Evolutionary conservation across 2,888 invertebrate species (phyloP).

Genomic region (Xestoiulus laeticollis): DNA sequence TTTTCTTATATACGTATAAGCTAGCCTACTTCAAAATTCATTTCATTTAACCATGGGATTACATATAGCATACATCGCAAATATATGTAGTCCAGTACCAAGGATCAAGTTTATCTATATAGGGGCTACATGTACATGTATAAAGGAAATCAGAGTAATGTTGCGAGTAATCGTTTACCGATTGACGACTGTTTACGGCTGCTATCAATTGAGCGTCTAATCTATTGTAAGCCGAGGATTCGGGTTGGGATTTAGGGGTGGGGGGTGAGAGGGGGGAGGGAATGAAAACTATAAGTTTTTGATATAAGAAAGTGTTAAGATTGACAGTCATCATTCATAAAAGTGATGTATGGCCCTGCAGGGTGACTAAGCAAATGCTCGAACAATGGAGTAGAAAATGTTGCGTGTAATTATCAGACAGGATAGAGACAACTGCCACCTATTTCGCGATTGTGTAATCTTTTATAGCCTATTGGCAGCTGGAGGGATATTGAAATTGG

Average conservation of each 20-base stretch:
- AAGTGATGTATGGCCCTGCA: conserved; percentile 26
- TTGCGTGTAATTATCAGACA: conserved; percentile 48
- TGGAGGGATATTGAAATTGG: conserved; percentile 12
- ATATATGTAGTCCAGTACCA: not conserved
- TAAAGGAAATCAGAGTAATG: not conserved
- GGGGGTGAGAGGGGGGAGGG: not conserved
- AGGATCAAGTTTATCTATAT: not conserved
- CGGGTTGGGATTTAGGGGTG: not conserved
- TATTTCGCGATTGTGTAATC: conserved; percentile 20
- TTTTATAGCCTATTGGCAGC: conserved; percentile 26
- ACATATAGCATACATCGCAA: too few species aligned
- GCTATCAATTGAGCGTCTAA: conserved; percentile 3
- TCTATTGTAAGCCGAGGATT: not conserved
- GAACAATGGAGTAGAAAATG: conserved; percentile 47
- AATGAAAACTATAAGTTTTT: not conserved
- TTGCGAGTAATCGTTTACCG: not conserved
- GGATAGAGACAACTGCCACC: conserved; percentile 19
- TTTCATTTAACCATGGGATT: too few species aligned
- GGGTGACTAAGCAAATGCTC: conserved; percentile 48
- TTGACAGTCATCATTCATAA: conserved; percentile 26
- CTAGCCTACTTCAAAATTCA: too few species aligned
- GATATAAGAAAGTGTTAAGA: conserved; percentile 26
- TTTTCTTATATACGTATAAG: too few species aligned
- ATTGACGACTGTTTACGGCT: not conserved
- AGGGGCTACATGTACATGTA: too few species aligned